phyloP scores from a whole-genome alignment of 1,140 invertebrate genomes.

The Ceratoteleas bidentatus region DNA sequence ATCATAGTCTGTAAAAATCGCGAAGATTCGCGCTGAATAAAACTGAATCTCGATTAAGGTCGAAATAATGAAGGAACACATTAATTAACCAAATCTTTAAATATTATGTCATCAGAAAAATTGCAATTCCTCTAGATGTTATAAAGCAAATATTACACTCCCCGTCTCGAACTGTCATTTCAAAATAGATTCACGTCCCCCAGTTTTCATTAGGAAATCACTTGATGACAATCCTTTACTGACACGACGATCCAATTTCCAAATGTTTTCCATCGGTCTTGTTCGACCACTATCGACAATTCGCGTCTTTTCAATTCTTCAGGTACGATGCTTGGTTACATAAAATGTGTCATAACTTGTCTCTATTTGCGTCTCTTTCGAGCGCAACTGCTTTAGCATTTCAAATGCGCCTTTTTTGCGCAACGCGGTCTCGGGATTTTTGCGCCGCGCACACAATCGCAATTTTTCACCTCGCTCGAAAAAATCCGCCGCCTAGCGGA shows the following conservation, averaged over 20 bases:
- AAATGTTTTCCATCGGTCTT: neutral
- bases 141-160: neutral
- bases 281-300: slow-evolving; percentile 8
- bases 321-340: slow-evolving; percentile 22
- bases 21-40: slow-evolving; percentile 1
- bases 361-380: slow-evolving; percentile 33
- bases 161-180: neutral
- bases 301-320: slow-evolving; percentile 16
- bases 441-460: slow-evolving; percentile 4
- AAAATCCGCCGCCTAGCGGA: neutral
- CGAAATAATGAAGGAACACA: slow-evolving; percentile 13
- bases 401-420: slow-evolving; percentile 36
- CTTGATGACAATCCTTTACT: too few species aligned
- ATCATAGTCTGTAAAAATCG: slow-evolving; percentile 4
- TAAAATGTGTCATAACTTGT: slow-evolving; percentile 40
- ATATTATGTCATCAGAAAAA: neutral
- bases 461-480: slow-evolving; percentile 9
- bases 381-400: slow-evolving; percentile 41
- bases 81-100: neutral
- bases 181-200: neutral
- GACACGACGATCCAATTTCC: neutral
- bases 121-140: neutral
- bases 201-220: neutral
- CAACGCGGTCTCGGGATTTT: slow-evolving; percentile 15
- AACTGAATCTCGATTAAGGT: slow-evolving; percentile 25